A percentile compares a stretch with the other conserved stretches of the same genome.
These are phyloP conservation scores for Setophaga petechia DNA, from an alignment of 2,113 vertebrate genomes.

Conservation along the genomic window DNA sequence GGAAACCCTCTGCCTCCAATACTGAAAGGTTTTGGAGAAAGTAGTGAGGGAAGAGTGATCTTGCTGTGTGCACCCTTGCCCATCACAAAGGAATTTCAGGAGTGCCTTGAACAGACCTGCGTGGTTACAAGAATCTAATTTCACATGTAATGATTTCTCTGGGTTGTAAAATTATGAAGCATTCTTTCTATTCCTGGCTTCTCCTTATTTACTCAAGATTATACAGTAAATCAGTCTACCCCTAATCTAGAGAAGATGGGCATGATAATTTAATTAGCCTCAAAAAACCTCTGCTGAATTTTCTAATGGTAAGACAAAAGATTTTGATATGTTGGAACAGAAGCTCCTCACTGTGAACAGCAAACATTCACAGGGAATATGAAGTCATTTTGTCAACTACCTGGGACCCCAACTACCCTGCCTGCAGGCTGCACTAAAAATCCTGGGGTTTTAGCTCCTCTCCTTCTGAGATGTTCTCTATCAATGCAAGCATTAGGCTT, in stretches of 20 bases:
- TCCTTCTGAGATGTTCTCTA: not conserved
- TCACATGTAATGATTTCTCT: slow-evolving; percentile 31
- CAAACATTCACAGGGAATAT: not conserved
- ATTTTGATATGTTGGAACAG: not conserved
- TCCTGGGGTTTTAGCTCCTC: not conserved
- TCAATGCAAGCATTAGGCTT: not conserved
- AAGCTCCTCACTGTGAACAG: not conserved
- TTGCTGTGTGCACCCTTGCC: not conserved
- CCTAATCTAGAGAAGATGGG: slow-evolving; percentile 29
- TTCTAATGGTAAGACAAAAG: not conserved
- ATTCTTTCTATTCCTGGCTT: slow-evolving; percentile 37
- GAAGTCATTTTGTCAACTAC: not conserved
- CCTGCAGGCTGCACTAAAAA: not conserved
- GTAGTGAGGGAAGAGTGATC: not conserved
- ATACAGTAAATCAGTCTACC: not conserved
- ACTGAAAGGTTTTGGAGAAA: not conserved
- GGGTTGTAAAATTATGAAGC: slow-evolving; percentile 41
- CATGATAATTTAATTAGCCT: slow-evolving; percentile 41
- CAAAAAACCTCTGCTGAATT: not conserved
- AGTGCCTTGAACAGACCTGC: slow-evolving; percentile 33
- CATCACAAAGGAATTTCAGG: not conserved
- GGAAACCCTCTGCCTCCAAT: not conserved
- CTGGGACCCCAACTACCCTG: not conserved
- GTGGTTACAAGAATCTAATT: slow-evolving; percentile 35
- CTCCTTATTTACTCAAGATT: slow-evolving; percentile 4